Evolutionary conservation across 2,888 invertebrate species (phyloP).

Genomic region (Pimpla rufipes): DNA sequence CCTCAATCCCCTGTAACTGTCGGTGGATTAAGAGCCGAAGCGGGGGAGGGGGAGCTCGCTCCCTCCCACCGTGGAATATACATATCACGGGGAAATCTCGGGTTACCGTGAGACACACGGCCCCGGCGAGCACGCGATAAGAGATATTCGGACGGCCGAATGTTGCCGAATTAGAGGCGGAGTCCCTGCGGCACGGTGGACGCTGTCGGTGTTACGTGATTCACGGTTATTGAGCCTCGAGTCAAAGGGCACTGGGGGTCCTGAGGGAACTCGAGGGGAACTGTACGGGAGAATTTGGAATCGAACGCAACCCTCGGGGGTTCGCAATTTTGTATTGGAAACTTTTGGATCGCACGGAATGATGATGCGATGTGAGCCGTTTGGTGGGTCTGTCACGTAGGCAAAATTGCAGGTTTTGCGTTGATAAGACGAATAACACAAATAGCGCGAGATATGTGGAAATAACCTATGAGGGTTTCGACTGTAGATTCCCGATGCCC

Average conservation of each 20-base stretch:
- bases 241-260: neutral
- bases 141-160: neutral
- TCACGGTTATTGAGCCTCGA: neutral
- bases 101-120: neutral
- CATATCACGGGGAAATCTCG: neutral
- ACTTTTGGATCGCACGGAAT: neutral
- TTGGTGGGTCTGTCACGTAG: neutral
- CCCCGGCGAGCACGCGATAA: neutral
- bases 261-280: neutral
- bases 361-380: neutral
- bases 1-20: neutral
- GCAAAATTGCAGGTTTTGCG: neutral
- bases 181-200: too few relatives aligned
- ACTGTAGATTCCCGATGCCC: too few relatives aligned
- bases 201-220: neutral
- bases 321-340: neutral
- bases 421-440: neutral
- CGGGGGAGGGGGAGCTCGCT: neutral
- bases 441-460: neutral
- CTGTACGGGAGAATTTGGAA: neutral
- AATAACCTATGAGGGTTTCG: neutral
- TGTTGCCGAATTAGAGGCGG: neutral
- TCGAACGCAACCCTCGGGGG: neutral
- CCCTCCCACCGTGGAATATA: neutral
- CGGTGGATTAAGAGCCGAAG: constrained; percentile 6